Percentiles rank a stretch among this genome's conserved stretches.
Conservation (phyloP, 2,888 invertebrate species). For the Salticus scenicus region DNA sequence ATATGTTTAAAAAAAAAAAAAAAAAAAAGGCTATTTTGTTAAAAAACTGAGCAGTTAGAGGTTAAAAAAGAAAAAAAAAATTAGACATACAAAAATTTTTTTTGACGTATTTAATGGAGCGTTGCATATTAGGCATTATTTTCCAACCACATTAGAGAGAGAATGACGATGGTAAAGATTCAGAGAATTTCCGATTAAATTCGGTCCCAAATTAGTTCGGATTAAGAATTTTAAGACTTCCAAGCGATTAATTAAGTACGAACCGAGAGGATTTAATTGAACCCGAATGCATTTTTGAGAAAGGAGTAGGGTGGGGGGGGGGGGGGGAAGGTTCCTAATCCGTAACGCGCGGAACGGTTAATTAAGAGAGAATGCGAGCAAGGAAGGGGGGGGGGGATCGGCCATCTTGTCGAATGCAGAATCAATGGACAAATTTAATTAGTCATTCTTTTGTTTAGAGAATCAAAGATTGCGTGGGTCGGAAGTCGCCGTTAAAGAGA, state of each 20-base stretch:
- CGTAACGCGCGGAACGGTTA: neutral
- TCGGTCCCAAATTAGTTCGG: slow-evolving; percentile 18
- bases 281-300: neutral
- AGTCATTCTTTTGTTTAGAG: slow-evolving; percentile 13
- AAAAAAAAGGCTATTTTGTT: too few relatives aligned
- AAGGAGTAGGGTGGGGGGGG: too few relatives aligned
- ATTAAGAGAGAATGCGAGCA: neutral
- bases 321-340: neutral
- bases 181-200: slow-evolving; percentile 31
- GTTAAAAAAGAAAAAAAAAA: too few relatives aligned
- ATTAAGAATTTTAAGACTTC: slow-evolving; percentile 29
- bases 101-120: too few relatives aligned
- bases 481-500: neutral
- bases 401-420: slow-evolving; percentile 12
- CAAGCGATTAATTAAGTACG: slow-evolving; percentile 23
- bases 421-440: slow-evolving; percentile 12
- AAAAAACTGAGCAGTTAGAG: too few relatives aligned
- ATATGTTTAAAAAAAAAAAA: too few relatives aligned
- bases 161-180: neutral
- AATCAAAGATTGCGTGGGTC: neutral
- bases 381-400: neutral
- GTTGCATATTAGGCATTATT: neutral
- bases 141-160: neutral
- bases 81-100: too few relatives aligned
- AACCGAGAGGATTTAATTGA: slow-evolving; percentile 32